Conservation (phyloP, 2,888 invertebrate species). For the Acronicta leporina region DNA sequence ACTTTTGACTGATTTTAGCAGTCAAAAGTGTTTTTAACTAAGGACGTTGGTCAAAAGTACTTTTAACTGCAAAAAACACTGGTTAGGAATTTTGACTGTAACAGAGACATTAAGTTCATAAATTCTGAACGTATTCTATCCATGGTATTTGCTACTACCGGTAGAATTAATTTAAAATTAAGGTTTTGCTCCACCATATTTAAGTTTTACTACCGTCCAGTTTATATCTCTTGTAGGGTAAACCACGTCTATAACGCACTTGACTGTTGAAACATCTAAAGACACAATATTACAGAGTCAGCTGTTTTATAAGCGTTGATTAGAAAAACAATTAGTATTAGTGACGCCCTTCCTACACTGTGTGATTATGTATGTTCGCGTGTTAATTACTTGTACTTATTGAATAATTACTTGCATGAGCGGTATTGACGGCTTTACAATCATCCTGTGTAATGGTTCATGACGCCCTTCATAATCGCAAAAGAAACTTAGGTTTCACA, state of each 20-base stretch:
- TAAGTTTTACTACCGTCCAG: too few relatives aligned
- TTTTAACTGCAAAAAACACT: too few relatives aligned
- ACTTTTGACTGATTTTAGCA: too few relatives aligned
- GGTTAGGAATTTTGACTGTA: too few relatives aligned
- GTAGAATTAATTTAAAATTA: too few relatives aligned
- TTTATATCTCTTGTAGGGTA: too few relatives aligned
- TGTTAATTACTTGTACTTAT: constrained; percentile 34
- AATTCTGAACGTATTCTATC: too few relatives aligned
- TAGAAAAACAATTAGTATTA: constrained; percentile 26
- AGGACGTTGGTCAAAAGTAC: too few relatives aligned
- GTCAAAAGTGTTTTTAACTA: too few relatives aligned
- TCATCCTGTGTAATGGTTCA: constrained; percentile 61
- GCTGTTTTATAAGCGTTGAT: constrained; percentile 29
- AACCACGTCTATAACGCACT: neutral
- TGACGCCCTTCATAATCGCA: constrained; percentile 63
- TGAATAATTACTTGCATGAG: constrained; percentile 38
- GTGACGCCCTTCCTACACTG: constrained; percentile 35
- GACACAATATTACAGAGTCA: neutral
- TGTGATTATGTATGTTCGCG: constrained; percentile 33
- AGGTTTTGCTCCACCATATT: too few relatives aligned
- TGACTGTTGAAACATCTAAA: constrained; percentile 1
- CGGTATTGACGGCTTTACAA: constrained; percentile 54
- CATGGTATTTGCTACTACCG: too few relatives aligned
- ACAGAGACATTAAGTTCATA: too few relatives aligned
- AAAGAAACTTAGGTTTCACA: constrained; percentile 69